These are phyloP conservation scores for Lathamus discolor DNA, from an alignment of 2,113 vertebrate genomes.

Conservation along the genomic window DNA sequence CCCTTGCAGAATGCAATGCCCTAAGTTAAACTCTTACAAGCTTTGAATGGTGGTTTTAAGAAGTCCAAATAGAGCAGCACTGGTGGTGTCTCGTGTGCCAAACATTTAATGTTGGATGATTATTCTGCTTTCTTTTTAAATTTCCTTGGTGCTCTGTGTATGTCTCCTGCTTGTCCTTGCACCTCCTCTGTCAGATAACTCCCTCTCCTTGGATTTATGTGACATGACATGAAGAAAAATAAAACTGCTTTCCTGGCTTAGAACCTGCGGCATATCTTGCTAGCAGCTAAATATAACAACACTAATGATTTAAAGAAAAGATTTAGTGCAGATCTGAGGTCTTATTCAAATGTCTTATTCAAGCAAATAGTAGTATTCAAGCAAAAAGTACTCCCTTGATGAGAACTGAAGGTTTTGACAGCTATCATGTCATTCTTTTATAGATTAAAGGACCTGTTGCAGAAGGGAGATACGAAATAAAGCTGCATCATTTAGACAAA, in stretches of 20 bases:
- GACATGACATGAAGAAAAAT: neutral
- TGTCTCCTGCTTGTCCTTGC: neutral
- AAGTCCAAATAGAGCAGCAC: neutral
- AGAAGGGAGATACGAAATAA: neutral
- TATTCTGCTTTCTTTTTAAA: constrained; percentile 40
- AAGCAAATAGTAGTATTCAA: neutral
- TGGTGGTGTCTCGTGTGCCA: neutral
- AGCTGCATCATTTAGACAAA: neutral
- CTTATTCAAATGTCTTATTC: neutral
- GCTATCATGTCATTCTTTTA: neutral
- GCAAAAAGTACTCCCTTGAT: neutral
- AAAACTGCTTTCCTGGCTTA: neutral
- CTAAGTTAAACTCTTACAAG: neutral
- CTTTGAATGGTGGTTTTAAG: neutral
- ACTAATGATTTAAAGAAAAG: neutral
- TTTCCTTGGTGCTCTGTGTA: neutral
- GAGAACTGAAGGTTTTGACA: neutral
- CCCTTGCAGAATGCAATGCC: neutral
- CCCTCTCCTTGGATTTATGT: neutral
- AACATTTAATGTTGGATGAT: constrained; percentile 2
- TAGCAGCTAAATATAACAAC: neutral
- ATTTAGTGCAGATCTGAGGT: neutral
- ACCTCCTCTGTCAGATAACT: neutral
- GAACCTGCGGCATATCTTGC: neutral
- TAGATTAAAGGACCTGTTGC: neutral